Conservation (phyloP, 2,113 vertebrate species). For the Carollia perspicillata region DNA sequence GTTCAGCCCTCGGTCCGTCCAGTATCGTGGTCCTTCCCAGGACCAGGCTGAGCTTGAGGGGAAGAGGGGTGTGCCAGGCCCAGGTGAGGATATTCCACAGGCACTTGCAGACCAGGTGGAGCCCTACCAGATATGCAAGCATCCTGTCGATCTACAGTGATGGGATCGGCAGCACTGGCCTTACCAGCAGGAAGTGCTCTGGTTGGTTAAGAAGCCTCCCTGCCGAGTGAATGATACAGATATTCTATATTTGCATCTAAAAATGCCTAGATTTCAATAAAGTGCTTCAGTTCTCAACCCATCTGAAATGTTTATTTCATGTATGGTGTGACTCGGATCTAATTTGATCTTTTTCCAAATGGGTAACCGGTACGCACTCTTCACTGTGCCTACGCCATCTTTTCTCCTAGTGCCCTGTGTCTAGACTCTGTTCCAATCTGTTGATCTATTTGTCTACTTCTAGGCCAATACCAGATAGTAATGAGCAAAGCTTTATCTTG, state of each 20-base stretch:
- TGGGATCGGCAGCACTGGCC: neutral
- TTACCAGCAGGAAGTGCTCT: neutral
- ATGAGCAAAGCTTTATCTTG: constrained; percentile 32
- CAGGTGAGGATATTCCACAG: neutral
- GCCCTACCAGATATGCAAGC: neutral
- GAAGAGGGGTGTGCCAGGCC: neutral
- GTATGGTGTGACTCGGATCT: neutral
- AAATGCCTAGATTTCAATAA: neutral
- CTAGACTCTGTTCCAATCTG: neutral
- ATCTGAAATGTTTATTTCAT: neutral
- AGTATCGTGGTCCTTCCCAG: neutral
- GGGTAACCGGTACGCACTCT: neutral
- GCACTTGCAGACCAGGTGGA: neutral
- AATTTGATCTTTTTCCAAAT: neutral
- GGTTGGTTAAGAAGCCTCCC: neutral
- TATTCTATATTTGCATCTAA: neutral
- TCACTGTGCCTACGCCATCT: neutral
- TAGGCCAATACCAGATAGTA: neutral
- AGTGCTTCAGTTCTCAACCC: neutral
- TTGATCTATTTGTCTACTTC: neutral
- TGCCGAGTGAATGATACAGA: neutral
- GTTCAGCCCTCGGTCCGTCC: neutral
- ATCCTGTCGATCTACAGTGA: no score
- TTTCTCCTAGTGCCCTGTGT: neutral
- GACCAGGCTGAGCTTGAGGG: neutral